Base-by-base conservation (phyloP, 2,113 vertebrate genomes). In the Hemicordylus capensis region DNA sequence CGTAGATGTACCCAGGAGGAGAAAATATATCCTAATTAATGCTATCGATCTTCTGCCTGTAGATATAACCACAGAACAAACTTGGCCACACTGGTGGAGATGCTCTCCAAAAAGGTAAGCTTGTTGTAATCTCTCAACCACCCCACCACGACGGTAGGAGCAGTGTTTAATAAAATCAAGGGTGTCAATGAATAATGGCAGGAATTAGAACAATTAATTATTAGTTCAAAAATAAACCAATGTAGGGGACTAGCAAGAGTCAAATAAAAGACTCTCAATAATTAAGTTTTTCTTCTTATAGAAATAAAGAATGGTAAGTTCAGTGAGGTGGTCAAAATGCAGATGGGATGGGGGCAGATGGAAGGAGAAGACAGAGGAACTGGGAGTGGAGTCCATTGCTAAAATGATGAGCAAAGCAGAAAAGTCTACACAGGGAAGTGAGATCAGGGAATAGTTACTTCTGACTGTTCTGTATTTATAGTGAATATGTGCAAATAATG, bases 21-120 rank as follows among this genome's bases (percentile, higher is more conserved):
- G 90, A 91, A 93, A 92, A 90, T 66, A 22, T 51, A 88, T 79
- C 76, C 75, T 83, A 66, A 83, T 90, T 93, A 92, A 84, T 76
- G 69, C 72, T 91, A 90, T 81, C 90, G 93, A 85, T 93, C 90
- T 87, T 1, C 15, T 61, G 76, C 80, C 89, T 89, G 73, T 59
- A 91, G 59, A 76, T 73, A 91, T 3, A 58, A 69, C 63, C 76
- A 48, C 61, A 80, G 76, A 90, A 85, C 76, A 86, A 31, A 72
- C 63, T 58, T 77, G 72, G 85, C 44, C 72, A 73, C 42, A 73
- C 51, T 87, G 72, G 0, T 1, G 87, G 22, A 90, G 83, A 82
- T 0, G 9, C 61, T 87, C 83, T 85, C 69, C 51, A 66, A 56
- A 72, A 80, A 3, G 0, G 76, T 75, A 79, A 83, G 82, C 84